These are phyloP conservation scores for Labroides dimidiatus DNA, from an alignment of 2,797 vertebrate genomes.

Conservation along the genomic window DNA sequence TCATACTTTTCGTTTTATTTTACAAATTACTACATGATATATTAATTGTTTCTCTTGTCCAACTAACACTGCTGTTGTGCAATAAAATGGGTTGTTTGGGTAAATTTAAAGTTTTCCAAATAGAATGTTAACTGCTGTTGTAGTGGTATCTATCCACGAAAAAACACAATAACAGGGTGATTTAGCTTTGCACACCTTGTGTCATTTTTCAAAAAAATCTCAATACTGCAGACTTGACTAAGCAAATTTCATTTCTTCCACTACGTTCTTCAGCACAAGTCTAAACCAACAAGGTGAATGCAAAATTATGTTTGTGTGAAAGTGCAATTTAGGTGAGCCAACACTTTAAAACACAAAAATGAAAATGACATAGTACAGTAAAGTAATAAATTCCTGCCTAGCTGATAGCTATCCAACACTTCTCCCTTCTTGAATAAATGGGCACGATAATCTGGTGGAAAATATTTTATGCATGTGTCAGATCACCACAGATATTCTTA, in stretches of 20 bases:
- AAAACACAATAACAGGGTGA: too few relatives aligned
- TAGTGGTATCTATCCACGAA: too few relatives aligned
- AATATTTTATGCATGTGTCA: conserved; percentile 59
- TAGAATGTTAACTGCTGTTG: too few relatives aligned
- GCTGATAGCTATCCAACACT: conserved; percentile 48
- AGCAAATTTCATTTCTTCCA: background rate
- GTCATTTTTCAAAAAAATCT: background rate
- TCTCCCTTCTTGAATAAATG: conserved; percentile 45
- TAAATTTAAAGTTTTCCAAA: too few relatives aligned
- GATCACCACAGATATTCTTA: conserved; percentile 57
- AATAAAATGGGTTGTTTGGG: too few relatives aligned
- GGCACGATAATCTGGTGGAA: conserved; percentile 60
- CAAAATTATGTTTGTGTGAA: background rate
- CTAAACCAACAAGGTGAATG: background rate
- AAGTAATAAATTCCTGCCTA: conserved; percentile 51
- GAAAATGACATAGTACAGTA: conserved; percentile 38
- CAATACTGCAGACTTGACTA: background rate
- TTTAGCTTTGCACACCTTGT: background rate
- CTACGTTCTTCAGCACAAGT: background rate
- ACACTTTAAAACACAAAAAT: conserved; percentile 30
- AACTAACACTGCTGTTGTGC: too few relatives aligned
- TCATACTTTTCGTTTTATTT: too few relatives aligned
- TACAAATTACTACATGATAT: too few relatives aligned
- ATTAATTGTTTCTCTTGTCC: too few relatives aligned
- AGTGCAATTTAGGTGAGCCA: conserved; percentile 30